These are phyloP conservation scores for Aix galericulata DNA, from an alignment of 2,113 vertebrate species.

Conservation along the genomic window DNA sequence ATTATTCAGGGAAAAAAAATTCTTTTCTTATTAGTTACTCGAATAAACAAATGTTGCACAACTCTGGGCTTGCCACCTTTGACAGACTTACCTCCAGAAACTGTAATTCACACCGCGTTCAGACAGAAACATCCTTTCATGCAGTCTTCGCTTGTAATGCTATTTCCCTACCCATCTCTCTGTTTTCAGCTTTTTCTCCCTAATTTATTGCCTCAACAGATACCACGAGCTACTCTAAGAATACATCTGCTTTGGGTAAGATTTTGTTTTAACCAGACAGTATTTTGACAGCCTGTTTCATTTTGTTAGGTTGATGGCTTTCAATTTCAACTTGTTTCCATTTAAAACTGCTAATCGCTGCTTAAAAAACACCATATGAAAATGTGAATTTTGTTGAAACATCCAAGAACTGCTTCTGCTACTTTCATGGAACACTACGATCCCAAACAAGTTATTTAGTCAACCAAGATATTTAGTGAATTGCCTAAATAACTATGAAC, in stretches of 20 bases:
- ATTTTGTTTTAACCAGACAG: neutral
- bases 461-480: neutral
- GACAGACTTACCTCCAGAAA: neutral
- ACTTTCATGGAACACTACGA: neutral
- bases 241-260: neutral
- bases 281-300: neutral
- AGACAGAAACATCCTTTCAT: neutral
- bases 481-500: neutral
- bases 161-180: neutral
- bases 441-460: neutral
- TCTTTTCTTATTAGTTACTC: neutral
- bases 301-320: neutral
- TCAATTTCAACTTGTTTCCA: neutral
- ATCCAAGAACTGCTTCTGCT: neutral
- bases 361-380: neutral
- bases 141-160: neutral
- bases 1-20: neutral
- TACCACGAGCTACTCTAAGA: neutral
- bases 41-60: neutral
- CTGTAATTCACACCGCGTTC: rapidly evolving
- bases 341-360: neutral
- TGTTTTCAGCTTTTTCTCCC: neutral
- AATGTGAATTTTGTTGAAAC: neutral
- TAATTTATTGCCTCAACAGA: neutral
- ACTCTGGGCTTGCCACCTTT: neutral